phyloP scores from a whole-genome alignment of 1,140 invertebrate species.

The Brachystomella parvula region DNA sequence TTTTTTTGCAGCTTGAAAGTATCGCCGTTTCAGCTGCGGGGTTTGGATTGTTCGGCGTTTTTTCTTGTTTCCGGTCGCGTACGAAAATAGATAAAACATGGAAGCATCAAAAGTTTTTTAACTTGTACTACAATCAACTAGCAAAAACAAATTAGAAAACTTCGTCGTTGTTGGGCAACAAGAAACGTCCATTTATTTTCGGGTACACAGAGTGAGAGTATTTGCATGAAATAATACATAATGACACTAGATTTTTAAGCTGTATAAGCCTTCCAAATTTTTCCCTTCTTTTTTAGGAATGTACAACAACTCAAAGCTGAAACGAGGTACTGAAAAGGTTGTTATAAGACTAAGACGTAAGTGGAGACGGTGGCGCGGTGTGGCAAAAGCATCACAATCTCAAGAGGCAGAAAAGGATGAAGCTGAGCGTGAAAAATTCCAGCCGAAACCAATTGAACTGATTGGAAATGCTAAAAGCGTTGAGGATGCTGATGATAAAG shows the following conservation, averaged over 20 bases:
- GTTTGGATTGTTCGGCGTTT: constrained; percentile 64
- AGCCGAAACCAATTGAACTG: constrained; percentile 14
- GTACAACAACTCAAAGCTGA: constrained; percentile 36
- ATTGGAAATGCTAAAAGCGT: constrained; percentile 14
- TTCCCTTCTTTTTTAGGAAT: constrained; percentile 23
- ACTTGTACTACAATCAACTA: too few species aligned
- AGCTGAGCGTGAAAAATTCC: constrained; percentile 9
- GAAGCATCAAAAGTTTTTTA: too few species aligned
- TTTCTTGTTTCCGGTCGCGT: constrained; percentile 54
- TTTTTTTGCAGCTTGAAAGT: neutral
- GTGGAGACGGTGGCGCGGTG: neutral
- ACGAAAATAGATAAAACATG: constrained; percentile 41
- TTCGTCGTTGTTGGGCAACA: neutral
- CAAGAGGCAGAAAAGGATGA: constrained; percentile 7
- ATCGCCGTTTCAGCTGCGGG: constrained; percentile 39
- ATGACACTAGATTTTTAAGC: too few species aligned
- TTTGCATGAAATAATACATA: too few species aligned
- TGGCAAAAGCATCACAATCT: constrained; percentile 8
- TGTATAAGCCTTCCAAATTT: constrained; percentile 17
- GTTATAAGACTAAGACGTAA: constrained; percentile 1
- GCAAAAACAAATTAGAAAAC: neutral
- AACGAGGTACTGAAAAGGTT: constrained; percentile 27
- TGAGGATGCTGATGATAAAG: neutral
- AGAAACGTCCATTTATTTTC: too few species aligned
- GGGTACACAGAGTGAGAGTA: too few species aligned